Percentiles rank a stretch among this genome's conserved stretches.
Conservation (phyloP, 2,888 invertebrate species). For the Aphelenchoides bicaudatus region DNA sequence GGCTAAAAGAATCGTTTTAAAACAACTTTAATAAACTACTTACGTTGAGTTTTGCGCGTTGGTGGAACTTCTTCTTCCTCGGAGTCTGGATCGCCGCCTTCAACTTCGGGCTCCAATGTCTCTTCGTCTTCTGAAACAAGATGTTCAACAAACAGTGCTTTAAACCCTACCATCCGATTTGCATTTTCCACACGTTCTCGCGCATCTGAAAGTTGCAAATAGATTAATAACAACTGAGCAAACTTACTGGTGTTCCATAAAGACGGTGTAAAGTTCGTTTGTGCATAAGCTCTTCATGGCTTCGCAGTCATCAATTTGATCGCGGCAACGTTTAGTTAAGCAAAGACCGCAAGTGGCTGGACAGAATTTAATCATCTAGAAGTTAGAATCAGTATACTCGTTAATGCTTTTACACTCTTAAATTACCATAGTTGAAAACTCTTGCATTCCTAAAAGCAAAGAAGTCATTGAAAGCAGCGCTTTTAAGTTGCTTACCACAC, state of each 20-base stretch:
- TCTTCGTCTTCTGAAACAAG: conserved; percentile 30
- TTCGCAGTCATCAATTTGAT: conserved; percentile 41
- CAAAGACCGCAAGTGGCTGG: conserved; percentile 42
- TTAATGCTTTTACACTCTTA: conserved; percentile 15
- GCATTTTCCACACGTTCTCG: conserved; percentile 37
- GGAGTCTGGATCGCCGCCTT: conserved; percentile 20
- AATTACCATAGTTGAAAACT: conserved; percentile 40
- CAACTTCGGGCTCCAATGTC: conserved; percentile 22
- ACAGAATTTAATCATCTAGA: conserved; percentile 38
- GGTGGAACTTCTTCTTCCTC: conserved; percentile 24
- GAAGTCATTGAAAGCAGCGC: background rate
- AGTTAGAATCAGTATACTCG: background rate
- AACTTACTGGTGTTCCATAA: conserved; percentile 41
- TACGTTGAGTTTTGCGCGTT: conserved; percentile 13
- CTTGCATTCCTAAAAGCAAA: conserved; percentile 18
- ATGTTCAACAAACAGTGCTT: too few relatives aligned
- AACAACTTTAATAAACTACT: background rate
- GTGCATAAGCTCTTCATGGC: conserved; percentile 39
- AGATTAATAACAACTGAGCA: conserved; percentile 10
- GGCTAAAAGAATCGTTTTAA: conserved; percentile 1
- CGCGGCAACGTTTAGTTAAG: conserved; percentile 34
- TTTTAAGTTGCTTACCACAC: conserved; percentile 19
- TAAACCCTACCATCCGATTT: conserved; percentile 20
- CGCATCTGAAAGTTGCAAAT: too few relatives aligned
- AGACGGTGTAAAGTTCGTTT: conserved; percentile 39